A percentile compares a stretch with the other conserved stretches of the same genome.
phyloP scores from a whole-genome alignment of 1,140 invertebrate genomes.

The Zaprionus kolodkinae region DNA sequence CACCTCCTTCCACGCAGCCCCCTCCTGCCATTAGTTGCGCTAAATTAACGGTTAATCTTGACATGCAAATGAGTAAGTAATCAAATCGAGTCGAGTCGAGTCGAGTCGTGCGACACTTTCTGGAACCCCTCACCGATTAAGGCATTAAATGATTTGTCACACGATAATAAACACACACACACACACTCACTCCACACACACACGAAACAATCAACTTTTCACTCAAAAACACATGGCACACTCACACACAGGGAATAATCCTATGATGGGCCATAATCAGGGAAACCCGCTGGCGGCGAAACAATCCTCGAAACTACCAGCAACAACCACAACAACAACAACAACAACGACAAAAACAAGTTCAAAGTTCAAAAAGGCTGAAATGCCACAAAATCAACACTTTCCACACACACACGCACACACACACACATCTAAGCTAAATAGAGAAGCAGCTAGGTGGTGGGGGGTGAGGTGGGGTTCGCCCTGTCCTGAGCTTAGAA shows the following conservation, averaged over 20 bases:
- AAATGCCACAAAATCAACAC: conserved; percentile 80
- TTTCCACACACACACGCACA: conserved; percentile 19
- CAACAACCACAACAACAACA: background rate
- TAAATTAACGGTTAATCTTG: conserved; percentile 8
- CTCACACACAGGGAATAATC: conserved; percentile 33
- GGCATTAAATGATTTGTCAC: conserved; percentile 71
- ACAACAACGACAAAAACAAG: conserved; percentile 33
- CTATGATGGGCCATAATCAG: conserved; percentile 49
- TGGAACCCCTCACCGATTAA: conserved; percentile 45
- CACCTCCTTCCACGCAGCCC: too few species aligned
- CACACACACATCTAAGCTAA: conserved; percentile 26
- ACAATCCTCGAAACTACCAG: conserved; percentile 51
- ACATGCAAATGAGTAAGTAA: conserved; percentile 25
- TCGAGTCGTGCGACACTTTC: conserved; percentile 31
- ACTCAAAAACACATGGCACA: conserved; percentile 5
- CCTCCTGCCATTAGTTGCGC: background rate
- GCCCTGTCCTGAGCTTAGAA: conserved; percentile 55
- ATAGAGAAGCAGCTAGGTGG: conserved; percentile 8
- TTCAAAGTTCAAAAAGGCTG: conserved; percentile 79
- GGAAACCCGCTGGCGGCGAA: conserved; percentile 22
- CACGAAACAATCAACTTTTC: conserved; percentile 7
- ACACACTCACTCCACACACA: conserved; percentile 10
- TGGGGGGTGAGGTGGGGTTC: conserved; percentile 1
- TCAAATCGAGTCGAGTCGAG: conserved; percentile 17
- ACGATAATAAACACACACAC: conserved; percentile 37